Base-by-base conservation (phyloP, 2,888 invertebrate species). In the Rhingia rostrata region DNA sequence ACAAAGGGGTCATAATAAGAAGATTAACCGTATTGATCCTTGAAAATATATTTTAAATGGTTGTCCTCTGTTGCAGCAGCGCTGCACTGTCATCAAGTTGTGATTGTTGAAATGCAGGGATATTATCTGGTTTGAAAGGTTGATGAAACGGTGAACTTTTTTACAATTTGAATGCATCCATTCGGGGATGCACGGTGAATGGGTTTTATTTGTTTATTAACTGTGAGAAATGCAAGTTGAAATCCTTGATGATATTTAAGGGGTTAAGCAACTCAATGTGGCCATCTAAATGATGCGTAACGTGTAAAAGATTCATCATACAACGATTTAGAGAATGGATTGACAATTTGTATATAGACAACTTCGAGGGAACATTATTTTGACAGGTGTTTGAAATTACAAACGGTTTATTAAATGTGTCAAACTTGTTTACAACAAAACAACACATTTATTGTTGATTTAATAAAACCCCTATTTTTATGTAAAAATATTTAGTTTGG, bases 11-110 rank as follows among this genome's bases (percentile, higher is more conserved):
- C 54, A 9, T 60, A 47, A 73, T 80, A 80, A 73, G 66, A 33
- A 61, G 66, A 61, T 80, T 73, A 67, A 54, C 32, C 4, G 14
- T 61, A 61, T 51, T 72, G 58, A 58, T 64, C 58, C 64, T 66
- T 39, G 53, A 49, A 22, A 79, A 58, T 72, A 49, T 37, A 30
- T 14, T 47, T 72, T 12, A 56, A 39, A 69, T 39, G 14, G 58
- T n/a, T 56, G 4, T 39, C 49, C 39, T 51, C 32, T 58, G 47
- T 39, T 3, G 49, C 51, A 37, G 39, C 37, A 61, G 47, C 37
- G n/a, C 14, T 49, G 51, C 47, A 22, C 33, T 70, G 14, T 78
- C 39, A 79, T 45, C 49, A 14, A 14, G 39, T 12, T 32, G 33
- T 30, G 3, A 39, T 51, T 22, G 22, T 14, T 37, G 4, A 7